These are phyloP conservation scores for Psammodynastes pulverulentus DNA, from an alignment of 2,113 vertebrate species.

Conservation along the genomic window DNA sequence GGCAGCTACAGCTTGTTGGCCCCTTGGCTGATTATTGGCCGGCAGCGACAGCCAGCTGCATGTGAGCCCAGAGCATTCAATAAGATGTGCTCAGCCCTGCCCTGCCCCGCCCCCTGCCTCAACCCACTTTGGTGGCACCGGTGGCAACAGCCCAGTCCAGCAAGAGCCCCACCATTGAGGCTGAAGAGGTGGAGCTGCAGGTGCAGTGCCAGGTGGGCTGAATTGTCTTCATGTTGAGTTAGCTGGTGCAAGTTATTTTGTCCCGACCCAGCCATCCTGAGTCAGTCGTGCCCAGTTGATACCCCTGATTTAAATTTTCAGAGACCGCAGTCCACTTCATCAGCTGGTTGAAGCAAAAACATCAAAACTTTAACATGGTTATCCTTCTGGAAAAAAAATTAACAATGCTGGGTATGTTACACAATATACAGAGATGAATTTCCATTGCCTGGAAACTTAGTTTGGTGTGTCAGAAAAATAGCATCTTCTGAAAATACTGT, in stretches of 20 bases:
- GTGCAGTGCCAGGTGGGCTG: too few species aligned
- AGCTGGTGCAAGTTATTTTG: too few species aligned
- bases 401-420: not conserved
- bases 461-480: not conserved
- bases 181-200: too few species aligned
- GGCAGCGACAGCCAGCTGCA: not conserved
- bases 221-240: too few species aligned
- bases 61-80: not conserved
- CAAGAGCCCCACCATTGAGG: too few species aligned
- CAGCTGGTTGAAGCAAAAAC: not conserved
- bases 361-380: not conserved
- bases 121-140: rapidly evolving
- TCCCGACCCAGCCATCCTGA: too few species aligned
- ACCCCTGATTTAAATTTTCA: not conserved
- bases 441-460: not conserved
- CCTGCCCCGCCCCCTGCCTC: too few species aligned
- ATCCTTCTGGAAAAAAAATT: not conserved
- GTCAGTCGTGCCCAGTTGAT: too few species aligned
- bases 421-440: not conserved
- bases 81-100: too few species aligned
- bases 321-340: not conserved
- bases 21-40: not conserved
- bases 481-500: not conserved
- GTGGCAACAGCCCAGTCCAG: too few species aligned
- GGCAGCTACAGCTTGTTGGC: not conserved